These are phyloP conservation scores for Alentia gelatinosa DNA, from an alignment of 2,888 invertebrate genomes.

Conservation along the genomic window DNA sequence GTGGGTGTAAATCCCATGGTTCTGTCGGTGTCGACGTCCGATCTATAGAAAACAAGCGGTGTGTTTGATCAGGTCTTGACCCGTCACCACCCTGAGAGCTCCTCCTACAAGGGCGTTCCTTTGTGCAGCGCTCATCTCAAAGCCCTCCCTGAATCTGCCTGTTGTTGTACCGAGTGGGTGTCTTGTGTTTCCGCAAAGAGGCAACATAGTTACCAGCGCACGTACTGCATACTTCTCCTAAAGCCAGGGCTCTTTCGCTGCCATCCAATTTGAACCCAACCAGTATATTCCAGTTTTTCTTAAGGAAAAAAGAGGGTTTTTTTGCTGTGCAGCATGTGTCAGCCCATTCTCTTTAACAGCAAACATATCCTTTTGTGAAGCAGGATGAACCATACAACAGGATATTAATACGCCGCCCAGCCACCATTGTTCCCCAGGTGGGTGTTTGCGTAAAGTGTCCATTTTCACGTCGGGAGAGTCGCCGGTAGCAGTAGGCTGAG, in stretches of 20 bases:
- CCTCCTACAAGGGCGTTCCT: background rate
- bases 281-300: too few species aligned
- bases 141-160: background rate
- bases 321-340: background rate
- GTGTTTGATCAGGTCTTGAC: background rate
- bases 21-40: background rate
- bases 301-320: too few species aligned
- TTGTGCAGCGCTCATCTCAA: background rate
- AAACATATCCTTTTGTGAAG: background rate
- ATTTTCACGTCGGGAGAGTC: too few species aligned
- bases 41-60: background rate
- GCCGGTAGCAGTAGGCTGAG: too few species aligned
- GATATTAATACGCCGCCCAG: background rate
- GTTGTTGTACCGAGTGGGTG: background rate
- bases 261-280: slow-evolving; percentile 12
- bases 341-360: background rate
- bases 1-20: background rate
- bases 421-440: background rate
- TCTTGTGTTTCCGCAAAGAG: slow-evolving; percentile 3
- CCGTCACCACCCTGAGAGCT: background rate
- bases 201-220: background rate
- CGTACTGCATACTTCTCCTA: background rate
- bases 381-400: background rate
- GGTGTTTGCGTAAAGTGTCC: slow-evolving; percentile 2
- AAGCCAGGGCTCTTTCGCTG: background rate